These are phyloP conservation scores for Rotaria magnacalcarata DNA, from an alignment of 2,888 invertebrate genomes.

Conservation along the genomic window DNA sequence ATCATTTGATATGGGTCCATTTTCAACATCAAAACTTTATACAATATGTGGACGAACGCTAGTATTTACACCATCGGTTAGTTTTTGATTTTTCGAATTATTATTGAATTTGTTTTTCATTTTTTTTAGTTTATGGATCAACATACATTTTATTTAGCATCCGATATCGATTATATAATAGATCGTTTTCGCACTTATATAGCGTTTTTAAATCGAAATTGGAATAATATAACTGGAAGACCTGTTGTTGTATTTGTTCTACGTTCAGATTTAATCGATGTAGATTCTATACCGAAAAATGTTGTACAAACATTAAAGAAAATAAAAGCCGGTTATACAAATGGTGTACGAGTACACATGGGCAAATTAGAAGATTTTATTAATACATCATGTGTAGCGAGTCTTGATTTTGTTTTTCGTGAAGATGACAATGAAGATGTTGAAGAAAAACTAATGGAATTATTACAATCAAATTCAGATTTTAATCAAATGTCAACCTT, in stretches of 20 bases:
- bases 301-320: constrained; percentile 78
- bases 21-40: constrained; percentile 95
- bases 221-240: constrained; percentile 87
- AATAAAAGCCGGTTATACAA: constrained; percentile 92
- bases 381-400: constrained; percentile 92
- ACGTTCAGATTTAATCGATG: background rate
- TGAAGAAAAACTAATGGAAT: constrained; percentile 38
- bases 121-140: constrained; percentile 65
- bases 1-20: constrained; percentile 83
- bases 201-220: constrained; percentile 92
- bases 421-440: constrained; percentile 71
- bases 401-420: constrained; percentile 75
- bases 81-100: background rate
- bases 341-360: constrained; percentile 91
- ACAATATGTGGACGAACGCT: constrained; percentile 64
- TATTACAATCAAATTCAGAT: constrained; percentile 20
- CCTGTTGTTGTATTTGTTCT: constrained; percentile 69
- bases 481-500: background rate
- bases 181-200: constrained; percentile 94
- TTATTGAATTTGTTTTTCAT: too few relatives aligned
- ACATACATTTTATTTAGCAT: constrained; percentile 76
- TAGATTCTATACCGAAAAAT: background rate
- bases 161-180: constrained; percentile 93
- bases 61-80: constrained; percentile 60
- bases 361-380: constrained; percentile 90